These are phyloP conservation scores for Chelidonichthys spinosus DNA, from an alignment of 2,797 vertebrate species.

Conservation along the genomic window DNA sequence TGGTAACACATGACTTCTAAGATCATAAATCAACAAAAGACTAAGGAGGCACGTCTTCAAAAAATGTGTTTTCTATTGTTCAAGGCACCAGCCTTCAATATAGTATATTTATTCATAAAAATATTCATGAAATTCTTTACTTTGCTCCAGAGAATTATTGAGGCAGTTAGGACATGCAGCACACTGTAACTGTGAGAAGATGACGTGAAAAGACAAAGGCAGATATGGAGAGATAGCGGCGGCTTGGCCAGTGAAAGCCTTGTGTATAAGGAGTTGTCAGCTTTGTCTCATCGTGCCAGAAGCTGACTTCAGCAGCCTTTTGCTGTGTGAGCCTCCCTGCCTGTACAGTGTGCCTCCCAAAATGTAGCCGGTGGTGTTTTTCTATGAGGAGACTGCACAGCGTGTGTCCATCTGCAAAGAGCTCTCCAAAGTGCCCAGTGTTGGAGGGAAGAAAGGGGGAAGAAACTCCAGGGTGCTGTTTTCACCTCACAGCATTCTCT, in stretches of 20 bases:
- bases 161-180: not conserved
- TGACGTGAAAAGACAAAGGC: conserved; percentile 23
- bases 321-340: conserved; percentile 47
- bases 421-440: conserved; percentile 52
- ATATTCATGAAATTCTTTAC: not conserved
- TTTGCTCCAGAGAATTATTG: conserved; percentile 11
- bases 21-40: conserved; percentile 31
- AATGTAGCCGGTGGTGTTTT: conserved; percentile 61
- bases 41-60: conserved; percentile 5
- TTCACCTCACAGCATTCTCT: conserved; percentile 24
- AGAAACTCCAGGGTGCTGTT: conserved; percentile 27
- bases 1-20: conserved; percentile 11
- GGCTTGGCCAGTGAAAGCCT: conserved; percentile 11
- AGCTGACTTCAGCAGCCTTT: conserved; percentile 66
- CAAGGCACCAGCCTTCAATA: not conserved
- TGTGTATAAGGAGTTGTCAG: conserved; percentile 52
- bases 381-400: conserved; percentile 45
- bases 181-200: not conserved
- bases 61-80: not conserved
- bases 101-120: conserved; percentile 1
- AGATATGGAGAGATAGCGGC: conserved; percentile 33
- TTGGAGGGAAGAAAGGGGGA: not conserved
- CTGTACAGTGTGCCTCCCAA: conserved; percentile 27
- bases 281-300: conserved; percentile 58
- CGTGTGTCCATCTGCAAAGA: conserved; percentile 61